A percentile compares a stretch with the other conserved stretches of the same genome.
Conservation (phyloP, 2,113 vertebrate species). For the Zosterops lateralis region DNA sequence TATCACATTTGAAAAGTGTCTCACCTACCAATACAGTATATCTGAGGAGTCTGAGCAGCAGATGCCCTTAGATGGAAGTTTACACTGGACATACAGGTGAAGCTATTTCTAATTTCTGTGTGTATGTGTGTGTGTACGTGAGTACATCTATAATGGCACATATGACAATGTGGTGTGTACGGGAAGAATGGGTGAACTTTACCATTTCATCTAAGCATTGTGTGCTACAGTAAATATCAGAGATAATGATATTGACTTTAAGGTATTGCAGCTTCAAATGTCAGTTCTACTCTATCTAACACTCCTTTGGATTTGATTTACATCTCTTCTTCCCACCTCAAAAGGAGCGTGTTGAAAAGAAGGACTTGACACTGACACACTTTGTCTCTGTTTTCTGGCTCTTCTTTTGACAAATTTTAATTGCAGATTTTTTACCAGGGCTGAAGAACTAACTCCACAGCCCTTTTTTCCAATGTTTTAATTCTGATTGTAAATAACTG, state of each 20-base stretch:
- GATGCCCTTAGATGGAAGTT: background rate
- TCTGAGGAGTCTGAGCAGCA: background rate
- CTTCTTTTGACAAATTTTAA: background rate
- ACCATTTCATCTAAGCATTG: conserved; percentile 64
- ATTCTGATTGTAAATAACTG: conserved; percentile 33
- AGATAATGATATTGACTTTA: conserved; percentile 83
- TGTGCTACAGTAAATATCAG: conserved; percentile 81
- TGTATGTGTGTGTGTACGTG: background rate
- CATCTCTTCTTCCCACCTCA: conserved; percentile 45
- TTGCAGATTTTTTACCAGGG: background rate
- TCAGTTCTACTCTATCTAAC: conserved; percentile 72
- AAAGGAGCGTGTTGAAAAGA: background rate
- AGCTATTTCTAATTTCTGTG: background rate
- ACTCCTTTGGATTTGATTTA: conserved; percentile 66
- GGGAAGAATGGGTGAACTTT: conserved; percentile 71
- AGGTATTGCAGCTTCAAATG: conserved; percentile 80
- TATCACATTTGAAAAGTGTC: background rate
- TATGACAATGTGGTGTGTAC: background rate
- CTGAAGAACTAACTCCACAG: background rate
- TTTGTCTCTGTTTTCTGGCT: background rate
- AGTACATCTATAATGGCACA: background rate
- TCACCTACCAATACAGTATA: background rate
- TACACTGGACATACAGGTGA: background rate
- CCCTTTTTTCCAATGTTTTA: background rate
- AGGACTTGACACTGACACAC: fast-evolving